A percentile compares a stretch with the other conserved stretches of the same genome.
phyloP scores from a whole-genome alignment of 1,140 invertebrate species.

The Lithobius niger region DNA sequence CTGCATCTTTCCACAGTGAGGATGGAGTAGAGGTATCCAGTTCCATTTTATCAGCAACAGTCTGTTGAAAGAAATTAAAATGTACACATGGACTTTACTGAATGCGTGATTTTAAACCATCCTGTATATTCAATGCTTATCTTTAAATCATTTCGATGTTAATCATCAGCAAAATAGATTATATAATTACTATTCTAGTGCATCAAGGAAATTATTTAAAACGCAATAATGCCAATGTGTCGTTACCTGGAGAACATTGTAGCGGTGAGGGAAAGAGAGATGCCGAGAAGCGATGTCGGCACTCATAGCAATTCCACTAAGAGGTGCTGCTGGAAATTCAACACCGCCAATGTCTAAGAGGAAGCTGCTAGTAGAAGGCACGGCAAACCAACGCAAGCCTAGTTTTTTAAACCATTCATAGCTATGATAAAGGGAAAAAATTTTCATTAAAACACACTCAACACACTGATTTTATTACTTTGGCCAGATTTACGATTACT shows the following conservation, averaged over 20 bases:
- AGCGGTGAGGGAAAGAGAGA: neutral
- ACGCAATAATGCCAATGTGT: no score
- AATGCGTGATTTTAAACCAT: no score
- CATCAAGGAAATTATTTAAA: no score
- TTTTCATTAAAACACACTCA: no score
- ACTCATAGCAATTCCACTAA: slow-evolving; percentile 96
- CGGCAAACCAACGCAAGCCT: slow-evolving; percentile 71
- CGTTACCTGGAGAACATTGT: neutral
- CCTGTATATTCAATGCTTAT: no score
- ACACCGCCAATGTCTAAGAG: slow-evolving; percentile 88
- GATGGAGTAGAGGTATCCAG: slow-evolving; percentile 68
- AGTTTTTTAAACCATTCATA: slow-evolving; percentile 77
- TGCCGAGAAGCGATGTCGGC: slow-evolving; percentile 78
- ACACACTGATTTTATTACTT: no score
- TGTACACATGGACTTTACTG: no score
- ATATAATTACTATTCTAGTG: no score
- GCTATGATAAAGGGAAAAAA: no score
- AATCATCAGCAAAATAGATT: no score
- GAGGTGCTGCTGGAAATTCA: slow-evolving; percentile 81
- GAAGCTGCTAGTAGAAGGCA: slow-evolving; percentile 77
- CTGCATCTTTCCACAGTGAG: slow-evolving; percentile 84
- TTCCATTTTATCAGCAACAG: slow-evolving; percentile 71
- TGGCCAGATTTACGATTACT: no score
- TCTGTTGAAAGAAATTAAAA: slow-evolving; percentile 41
- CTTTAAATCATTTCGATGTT: no score